Conservation (phyloP, 1,140 invertebrate genomes). For the Achatina immaculata region DNA sequence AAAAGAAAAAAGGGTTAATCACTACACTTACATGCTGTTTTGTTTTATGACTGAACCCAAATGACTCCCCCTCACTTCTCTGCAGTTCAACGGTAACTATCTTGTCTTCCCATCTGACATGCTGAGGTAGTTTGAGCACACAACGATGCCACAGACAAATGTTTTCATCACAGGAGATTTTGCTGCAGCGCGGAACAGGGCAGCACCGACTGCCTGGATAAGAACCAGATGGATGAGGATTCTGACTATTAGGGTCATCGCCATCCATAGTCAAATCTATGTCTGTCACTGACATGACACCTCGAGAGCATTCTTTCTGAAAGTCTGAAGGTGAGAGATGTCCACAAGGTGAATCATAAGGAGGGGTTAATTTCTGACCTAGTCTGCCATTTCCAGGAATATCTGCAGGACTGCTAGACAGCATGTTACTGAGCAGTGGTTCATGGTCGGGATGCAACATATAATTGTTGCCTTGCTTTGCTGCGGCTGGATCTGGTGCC, state of each 20-base stretch:
- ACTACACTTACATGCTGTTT: constrained; percentile 37
- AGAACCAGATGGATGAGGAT: neutral
- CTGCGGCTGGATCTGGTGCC: neutral
- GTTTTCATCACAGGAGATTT: constrained; percentile 10
- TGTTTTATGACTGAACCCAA: constrained; percentile 16
- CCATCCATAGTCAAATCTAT: constrained; percentile 33
- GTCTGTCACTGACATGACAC: constrained; percentile 26
- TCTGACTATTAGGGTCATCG: constrained; percentile 38
- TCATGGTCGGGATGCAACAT: neutral
- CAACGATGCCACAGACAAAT: constrained; percentile 23
- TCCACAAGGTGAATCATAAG: neutral
- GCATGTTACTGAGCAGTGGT: neutral
- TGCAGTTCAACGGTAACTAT: neutral
- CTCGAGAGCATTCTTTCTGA: neutral
- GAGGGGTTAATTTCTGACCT: neutral
- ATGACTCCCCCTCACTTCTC: neutral
- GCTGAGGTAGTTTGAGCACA: constrained; percentile 22
- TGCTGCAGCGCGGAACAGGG: neutral
- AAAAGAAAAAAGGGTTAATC: too few species aligned
- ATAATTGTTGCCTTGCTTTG: neutral
- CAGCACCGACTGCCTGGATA: neutral
- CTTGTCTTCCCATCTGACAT: constrained; percentile 26
- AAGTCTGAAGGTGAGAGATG: neutral
- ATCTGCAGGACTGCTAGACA: neutral
- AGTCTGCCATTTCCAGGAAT: neutral